These are phyloP conservation scores for Epizoanthus illoricatus DNA, from an alignment of 92 coral and sea anemone species.

Conservation along the genomic window DNA sequence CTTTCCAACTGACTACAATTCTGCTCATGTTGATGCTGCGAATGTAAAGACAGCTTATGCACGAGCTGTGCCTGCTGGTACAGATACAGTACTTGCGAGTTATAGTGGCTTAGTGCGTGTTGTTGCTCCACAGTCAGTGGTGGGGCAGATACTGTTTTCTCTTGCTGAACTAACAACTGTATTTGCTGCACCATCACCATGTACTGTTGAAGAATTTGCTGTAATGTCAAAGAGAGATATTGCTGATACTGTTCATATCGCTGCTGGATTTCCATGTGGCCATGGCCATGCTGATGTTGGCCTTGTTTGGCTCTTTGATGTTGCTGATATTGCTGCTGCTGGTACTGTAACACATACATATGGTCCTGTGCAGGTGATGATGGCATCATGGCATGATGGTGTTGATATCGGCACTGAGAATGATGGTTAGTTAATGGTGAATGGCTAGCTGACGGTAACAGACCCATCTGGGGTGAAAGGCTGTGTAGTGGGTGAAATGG, in stretches of 20 bases:
- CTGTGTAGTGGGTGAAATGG: conserved; percentile 20
- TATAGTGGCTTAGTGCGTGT: conserved; percentile 11
- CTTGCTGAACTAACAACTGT: conserved; percentile 28
- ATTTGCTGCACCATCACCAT: conserved; percentile 18
- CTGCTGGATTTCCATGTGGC: conserved; percentile 32
- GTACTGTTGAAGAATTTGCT: conserved; percentile 25
- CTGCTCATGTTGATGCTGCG: conserved; percentile 26
- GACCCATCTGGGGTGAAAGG: conserved; percentile 17
- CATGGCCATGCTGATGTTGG: not conserved
- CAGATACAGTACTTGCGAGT: conserved; percentile 23
- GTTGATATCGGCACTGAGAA: conserved; percentile 8
- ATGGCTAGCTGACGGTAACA: conserved; percentile 6
- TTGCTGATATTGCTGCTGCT: conserved; percentile 27
- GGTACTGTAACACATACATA: conserved; percentile 16
- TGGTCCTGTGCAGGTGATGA: conserved; percentile 20
- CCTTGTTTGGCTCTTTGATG: conserved; percentile 18
- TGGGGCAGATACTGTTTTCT: not conserved
- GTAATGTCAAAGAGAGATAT: not conserved
- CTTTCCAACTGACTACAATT: conserved; percentile 23
- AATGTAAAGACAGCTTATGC: conserved; percentile 22
- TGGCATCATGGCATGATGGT: conserved; percentile 24
- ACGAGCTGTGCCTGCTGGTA: conserved; percentile 34
- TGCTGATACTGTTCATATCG: conserved; percentile 32
- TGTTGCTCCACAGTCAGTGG: conserved; percentile 18
- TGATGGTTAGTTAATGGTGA: conserved; percentile 20